These are phyloP conservation scores for Porites rus DNA, from an alignment of 92 coral and sea anemone species.

Conservation along the genomic window DNA sequence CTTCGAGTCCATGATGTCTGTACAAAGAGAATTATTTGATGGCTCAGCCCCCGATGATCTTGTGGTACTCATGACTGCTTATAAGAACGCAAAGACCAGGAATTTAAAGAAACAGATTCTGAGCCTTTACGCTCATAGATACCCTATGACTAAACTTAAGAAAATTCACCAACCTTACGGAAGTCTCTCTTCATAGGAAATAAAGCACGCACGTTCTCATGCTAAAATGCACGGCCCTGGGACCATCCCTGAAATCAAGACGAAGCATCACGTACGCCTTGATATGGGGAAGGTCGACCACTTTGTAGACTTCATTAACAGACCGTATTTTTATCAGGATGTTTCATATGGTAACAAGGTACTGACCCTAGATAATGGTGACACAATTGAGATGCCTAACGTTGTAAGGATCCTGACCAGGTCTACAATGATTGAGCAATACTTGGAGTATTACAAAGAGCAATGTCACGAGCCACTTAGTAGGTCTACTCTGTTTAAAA, in stretches of 20 bases:
- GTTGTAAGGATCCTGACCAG: slow-evolving; percentile 54
- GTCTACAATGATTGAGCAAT: slow-evolving; percentile 56
- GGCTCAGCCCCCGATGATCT: slow-evolving; percentile 46
- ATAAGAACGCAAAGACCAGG: slow-evolving; percentile 44
- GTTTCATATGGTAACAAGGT: slow-evolving; percentile 32
- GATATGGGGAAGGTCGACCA: slow-evolving; percentile 49
- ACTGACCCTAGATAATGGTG: slow-evolving; percentile 38
- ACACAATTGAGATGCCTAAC: slow-evolving; percentile 57
- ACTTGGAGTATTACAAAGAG: slow-evolving; percentile 57
- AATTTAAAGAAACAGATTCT: slow-evolving; percentile 58
- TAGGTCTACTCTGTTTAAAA: slow-evolving; percentile 62
- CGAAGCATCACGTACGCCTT: slow-evolving; percentile 43
- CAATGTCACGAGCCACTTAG: slow-evolving; percentile 47
- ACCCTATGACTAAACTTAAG: slow-evolving; percentile 38
- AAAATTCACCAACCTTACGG: slow-evolving; percentile 58
- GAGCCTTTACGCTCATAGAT: slow-evolving; percentile 59
- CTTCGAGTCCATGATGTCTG: slow-evolving; percentile 22
- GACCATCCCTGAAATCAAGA: slow-evolving; percentile 30
- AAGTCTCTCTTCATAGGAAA: slow-evolving; percentile 58
- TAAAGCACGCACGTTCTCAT: slow-evolving; percentile 64
- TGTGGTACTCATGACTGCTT: no score
- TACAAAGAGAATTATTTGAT: slow-evolving; percentile 16
- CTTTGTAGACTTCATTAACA: slow-evolving; percentile 33
- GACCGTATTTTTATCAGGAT: slow-evolving; percentile 42
- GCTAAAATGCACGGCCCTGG: slow-evolving; percentile 55